Percentiles rank a stretch among this genome's conserved stretches.
These are phyloP conservation scores for Peribatodes rhomboidaria DNA, from an alignment of 2,888 invertebrate genomes.

Conservation along the genomic window DNA sequence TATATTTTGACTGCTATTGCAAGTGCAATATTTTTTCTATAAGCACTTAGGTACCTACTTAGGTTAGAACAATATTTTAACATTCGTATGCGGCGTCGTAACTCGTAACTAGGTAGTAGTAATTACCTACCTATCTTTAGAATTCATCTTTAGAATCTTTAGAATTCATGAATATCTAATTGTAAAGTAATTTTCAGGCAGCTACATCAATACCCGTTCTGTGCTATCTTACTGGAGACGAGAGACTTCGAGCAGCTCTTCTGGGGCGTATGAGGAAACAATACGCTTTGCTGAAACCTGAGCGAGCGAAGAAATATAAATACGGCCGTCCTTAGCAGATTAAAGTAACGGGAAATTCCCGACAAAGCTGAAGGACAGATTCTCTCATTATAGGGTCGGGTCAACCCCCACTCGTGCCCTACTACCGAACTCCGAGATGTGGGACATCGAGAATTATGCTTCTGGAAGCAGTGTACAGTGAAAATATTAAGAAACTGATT, in stretches of 20 bases:
- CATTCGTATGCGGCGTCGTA: too few species aligned
- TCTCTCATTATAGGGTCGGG: slow-evolving; percentile 28
- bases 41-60: too few species aligned
- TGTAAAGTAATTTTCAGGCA: slow-evolving; percentile 63
- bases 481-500: slow-evolving; percentile 13
- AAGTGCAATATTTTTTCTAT: too few species aligned
- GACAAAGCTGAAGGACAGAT: slow-evolving; percentile 6
- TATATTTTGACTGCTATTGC: too few species aligned
- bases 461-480: background rate
- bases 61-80: too few species aligned
- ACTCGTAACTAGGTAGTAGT: too few species aligned
- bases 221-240: slow-evolving; percentile 78
- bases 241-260: slow-evolving; percentile 79
- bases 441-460: background rate
- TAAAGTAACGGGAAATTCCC: background rate
- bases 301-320: slow-evolving; percentile 69
- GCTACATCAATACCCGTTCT: slow-evolving; percentile 82
- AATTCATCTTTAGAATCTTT: too few species aligned
- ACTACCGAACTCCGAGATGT: slow-evolving; percentile 8
- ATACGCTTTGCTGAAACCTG: slow-evolving; percentile 77
- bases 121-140: too few species aligned
- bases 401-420: slow-evolving; percentile 17
- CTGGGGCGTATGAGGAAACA: slow-evolving; percentile 82
- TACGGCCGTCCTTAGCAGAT: slow-evolving; percentile 43
- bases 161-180: background rate